Evolutionary conservation across 1,140 invertebrate genomes (phyloP).

Genomic region (Chironomus striatipennis): DNA sequence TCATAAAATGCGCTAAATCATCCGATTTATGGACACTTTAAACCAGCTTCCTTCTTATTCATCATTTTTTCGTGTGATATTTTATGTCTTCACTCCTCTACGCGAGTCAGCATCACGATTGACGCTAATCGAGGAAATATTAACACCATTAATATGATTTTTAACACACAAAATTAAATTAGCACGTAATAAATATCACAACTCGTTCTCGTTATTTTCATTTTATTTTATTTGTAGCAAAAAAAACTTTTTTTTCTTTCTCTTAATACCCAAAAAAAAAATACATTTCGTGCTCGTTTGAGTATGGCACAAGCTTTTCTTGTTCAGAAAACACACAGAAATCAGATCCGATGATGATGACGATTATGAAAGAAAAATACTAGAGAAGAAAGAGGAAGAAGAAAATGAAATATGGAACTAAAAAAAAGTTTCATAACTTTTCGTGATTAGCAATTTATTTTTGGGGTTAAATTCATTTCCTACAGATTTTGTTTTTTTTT

Average conservation of each 20-base stretch:
- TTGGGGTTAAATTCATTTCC: neutral
- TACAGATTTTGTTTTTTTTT: neutral
- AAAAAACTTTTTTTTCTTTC: neutral
- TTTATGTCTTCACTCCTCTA: neutral
- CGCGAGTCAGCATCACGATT: neutral
- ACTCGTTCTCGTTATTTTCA: neutral
- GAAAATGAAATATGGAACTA: neutral
- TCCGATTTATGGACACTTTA: no score
- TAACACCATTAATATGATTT: neutral
- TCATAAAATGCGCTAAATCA: no score
- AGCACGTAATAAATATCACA: constrained; percentile 18
- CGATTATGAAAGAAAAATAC: neutral
- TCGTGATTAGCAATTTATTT: constrained; percentile 9
- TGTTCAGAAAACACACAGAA: neutral
- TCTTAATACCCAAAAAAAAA: neutral
- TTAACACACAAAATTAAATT: constrained; percentile 22
- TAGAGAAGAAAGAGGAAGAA: neutral
- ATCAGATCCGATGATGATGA: neutral
- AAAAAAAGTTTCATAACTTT: constrained; percentile 1
- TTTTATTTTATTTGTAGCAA: neutral
- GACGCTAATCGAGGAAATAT: constrained; percentile 22
- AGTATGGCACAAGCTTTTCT: neutral
- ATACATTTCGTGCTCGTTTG: neutral
- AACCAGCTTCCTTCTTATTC: no score
- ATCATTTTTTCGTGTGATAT: neutral